Conservation (phyloP, 2,797 vertebrate species). For the Premnoplex brunnescens region DNA sequence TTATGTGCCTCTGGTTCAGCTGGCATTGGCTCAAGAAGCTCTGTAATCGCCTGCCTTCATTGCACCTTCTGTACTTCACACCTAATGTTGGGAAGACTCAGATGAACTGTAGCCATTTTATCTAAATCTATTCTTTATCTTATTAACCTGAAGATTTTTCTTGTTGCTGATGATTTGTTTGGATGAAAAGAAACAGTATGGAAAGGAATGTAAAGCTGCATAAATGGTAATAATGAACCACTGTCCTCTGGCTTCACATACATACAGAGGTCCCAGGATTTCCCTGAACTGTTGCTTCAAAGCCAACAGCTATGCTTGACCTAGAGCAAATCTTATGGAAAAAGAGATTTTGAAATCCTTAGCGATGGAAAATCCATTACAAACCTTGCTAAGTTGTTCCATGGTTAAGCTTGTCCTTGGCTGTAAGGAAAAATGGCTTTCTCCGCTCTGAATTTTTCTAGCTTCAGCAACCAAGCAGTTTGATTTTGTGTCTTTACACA, state of each 20-base stretch:
- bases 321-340: background rate
- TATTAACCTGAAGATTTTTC: background rate
- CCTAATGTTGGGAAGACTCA: background rate
- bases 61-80: background rate
- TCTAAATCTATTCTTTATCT: background rate
- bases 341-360: conserved; percentile 1
- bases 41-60: background rate
- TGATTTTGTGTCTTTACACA: background rate
- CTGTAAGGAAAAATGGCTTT: background rate
- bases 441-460: background rate
- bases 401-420: background rate
- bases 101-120: background rate
- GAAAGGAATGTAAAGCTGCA: background rate
- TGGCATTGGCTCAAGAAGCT: background rate
- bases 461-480: background rate
- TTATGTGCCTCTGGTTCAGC: background rate
- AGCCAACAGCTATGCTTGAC: background rate
- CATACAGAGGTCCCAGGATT: background rate
- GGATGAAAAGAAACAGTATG: background rate
- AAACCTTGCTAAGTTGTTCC: background rate
- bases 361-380: background rate
- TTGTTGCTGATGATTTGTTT: background rate
- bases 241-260: background rate
- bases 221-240: background rate
- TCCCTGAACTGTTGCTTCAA: background rate